A percentile compares a stretch with the other conserved stretches of the same genome.
Conservation (phyloP, 2,888 invertebrate species). For the Andrena minutula region DNA sequence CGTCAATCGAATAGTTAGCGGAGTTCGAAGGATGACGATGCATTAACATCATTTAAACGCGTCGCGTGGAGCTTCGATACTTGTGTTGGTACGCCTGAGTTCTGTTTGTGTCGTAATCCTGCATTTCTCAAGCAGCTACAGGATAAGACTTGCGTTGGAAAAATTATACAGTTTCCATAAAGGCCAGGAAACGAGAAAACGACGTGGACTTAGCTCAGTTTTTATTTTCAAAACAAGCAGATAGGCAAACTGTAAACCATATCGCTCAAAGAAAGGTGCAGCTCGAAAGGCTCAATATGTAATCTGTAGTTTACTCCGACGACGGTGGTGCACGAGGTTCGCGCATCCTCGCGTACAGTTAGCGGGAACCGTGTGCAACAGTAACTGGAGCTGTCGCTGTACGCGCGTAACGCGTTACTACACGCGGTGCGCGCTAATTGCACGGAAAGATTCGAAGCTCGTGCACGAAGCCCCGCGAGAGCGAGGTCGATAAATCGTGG, state of each 20-base stretch:
- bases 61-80: background rate
- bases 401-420: too few relatives aligned
- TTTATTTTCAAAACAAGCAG: too few relatives aligned
- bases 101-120: background rate
- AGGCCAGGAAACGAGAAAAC: too few relatives aligned
- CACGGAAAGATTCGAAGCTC: background rate
- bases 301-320: too few relatives aligned
- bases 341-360: too few relatives aligned
- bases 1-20: conserved; percentile 12
- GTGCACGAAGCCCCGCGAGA: background rate
- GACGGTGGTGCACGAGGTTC: too few relatives aligned
- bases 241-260: too few relatives aligned
- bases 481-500: background rate
- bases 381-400: too few relatives aligned
- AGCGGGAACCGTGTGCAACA: too few relatives aligned
- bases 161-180: too few relatives aligned
- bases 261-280: background rate
- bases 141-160: background rate
- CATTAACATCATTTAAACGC: background rate
- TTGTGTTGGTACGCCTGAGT: background rate
- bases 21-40: conserved; percentile 17
- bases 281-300: background rate
- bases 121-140: background rate
- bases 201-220: too few relatives aligned
- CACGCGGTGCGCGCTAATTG: too few relatives aligned